Conservation (phyloP, 2,888 invertebrate genomes). For the Drosophila neoperkinsi region DNA sequence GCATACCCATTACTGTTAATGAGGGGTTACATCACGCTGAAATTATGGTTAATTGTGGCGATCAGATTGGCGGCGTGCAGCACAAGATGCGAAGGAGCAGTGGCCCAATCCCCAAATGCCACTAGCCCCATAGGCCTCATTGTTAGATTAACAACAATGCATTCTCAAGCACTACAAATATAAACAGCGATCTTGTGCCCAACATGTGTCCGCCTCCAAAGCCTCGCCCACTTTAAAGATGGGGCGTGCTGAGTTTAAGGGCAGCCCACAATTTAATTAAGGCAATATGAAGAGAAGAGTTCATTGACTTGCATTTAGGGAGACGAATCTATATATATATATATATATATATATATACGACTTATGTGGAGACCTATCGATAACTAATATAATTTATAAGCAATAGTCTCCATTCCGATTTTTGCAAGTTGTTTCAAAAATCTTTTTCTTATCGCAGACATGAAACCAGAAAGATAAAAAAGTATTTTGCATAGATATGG, state of each 20-base stretch:
- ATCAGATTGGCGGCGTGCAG: constrained; percentile 13
- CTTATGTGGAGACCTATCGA: background rate
- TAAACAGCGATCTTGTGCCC: constrained; percentile 28
- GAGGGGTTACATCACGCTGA: constrained; percentile 43
- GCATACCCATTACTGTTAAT: constrained; percentile 58
- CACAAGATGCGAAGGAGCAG: constrained; percentile 9
- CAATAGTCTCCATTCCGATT: background rate
- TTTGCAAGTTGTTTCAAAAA: background rate
- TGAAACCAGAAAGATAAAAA: constrained; percentile 29
- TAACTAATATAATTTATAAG: background rate
- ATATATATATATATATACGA: background rate
- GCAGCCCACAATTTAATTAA: constrained; percentile 23
- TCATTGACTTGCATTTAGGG: constrained; percentile 36
- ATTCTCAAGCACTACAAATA: constrained; percentile 35
- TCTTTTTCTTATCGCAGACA: constrained; percentile 15
- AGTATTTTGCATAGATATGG: constrained; percentile 46
- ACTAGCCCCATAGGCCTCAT: constrained; percentile 11
- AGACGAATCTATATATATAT: constrained; percentile 10
- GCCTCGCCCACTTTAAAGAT: constrained; percentile 17
- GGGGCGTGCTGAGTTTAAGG: constrained; percentile 23
- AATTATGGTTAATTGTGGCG: constrained; percentile 38
- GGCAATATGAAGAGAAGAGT: constrained; percentile 29
- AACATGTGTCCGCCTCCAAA: constrained; percentile 43
- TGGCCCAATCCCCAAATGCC: background rate
- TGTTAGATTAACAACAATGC: constrained; percentile 49